phyloP scores from a whole-genome alignment of 1,140 invertebrate genomes.

The Diorhabda elongata region DNA sequence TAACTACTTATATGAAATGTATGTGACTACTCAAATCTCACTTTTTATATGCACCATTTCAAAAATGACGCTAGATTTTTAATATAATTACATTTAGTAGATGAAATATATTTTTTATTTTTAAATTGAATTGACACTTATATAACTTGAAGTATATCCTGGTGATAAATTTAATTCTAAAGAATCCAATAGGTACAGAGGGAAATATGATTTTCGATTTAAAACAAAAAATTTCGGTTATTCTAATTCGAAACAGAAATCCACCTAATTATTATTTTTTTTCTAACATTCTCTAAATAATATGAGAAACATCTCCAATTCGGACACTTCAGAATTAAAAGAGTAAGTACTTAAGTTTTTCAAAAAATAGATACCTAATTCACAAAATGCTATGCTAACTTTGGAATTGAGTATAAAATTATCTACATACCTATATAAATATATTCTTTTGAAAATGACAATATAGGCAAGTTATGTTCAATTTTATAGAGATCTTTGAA shows the following conservation, averaged over 20 bases:
- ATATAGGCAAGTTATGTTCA: constrained; percentile 39
- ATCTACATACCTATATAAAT: constrained; percentile 39
- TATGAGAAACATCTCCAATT: no score
- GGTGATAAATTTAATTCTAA: constrained; percentile 13
- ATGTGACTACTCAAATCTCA: constrained; percentile 21
- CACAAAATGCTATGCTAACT: neutral
- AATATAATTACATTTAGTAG: constrained; percentile 24
- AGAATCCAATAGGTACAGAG: neutral
- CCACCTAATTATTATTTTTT: no score
- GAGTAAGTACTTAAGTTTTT: neutral
- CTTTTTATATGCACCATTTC: constrained; percentile 18
- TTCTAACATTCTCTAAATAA: no score
- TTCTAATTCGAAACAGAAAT: no score
- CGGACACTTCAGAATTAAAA: no score
- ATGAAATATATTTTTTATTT: constrained; percentile 27
- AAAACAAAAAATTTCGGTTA: no score
- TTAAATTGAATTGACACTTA: constrained; percentile 39
- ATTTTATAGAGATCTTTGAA: constrained; percentile 46
- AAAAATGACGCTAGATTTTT: constrained; percentile 18
- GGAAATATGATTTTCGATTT: no score
- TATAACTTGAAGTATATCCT: constrained; percentile 18
- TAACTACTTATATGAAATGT: constrained; percentile 22
- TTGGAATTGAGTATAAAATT: constrained; percentile 36
- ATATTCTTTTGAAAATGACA: constrained; percentile 36
- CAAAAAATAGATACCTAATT: constrained; percentile 3